Conservation (phyloP, 2,113 vertebrate species). For the Colossoma macropomum region DNA sequence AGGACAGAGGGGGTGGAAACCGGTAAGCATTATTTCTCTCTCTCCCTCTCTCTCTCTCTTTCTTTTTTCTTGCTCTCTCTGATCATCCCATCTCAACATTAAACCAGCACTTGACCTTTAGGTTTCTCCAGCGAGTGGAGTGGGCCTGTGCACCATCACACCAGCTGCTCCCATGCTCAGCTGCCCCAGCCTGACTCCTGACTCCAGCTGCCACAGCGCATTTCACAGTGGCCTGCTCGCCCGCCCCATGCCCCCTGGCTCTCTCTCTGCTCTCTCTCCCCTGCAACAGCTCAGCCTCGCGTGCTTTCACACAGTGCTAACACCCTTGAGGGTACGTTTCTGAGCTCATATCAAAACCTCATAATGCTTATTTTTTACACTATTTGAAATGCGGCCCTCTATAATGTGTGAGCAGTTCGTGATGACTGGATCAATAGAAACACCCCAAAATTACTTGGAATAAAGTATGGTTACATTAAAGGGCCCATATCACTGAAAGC, state of each 20-base stretch:
- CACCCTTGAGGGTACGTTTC: neutral
- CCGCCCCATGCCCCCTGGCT: neutral
- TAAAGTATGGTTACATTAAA: too few relatives aligned
- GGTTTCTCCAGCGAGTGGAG: conserved; percentile 6
- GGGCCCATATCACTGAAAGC: too few relatives aligned
- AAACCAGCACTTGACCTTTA: conserved; percentile 47
- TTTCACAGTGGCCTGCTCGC: conserved; percentile 13
- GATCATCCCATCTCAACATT: conserved; percentile 42
- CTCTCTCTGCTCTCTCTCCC: neutral
- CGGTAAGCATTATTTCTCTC: neutral
- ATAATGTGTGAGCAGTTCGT: too few relatives aligned
- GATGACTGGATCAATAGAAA: too few relatives aligned
- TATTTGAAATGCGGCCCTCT: too few relatives aligned
- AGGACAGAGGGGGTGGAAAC: neutral
- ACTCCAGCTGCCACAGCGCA: conserved; percentile 2
- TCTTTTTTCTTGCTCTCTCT: neutral
- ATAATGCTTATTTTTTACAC: too few relatives aligned
- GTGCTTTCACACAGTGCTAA: neutral
- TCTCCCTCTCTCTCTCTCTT: neutral
- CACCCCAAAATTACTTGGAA: too few relatives aligned
- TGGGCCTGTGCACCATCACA: conserved; percentile 5
- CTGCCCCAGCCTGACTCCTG: conserved; percentile 1
- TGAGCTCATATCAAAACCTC: too few relatives aligned
- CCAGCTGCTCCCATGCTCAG: conserved; percentile 34
- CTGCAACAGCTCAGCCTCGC: neutral